A percentile compares a stretch with the other conserved stretches of the same genome.
These are phyloP conservation scores for Zaprionus capensis DNA, from an alignment of 1,140 invertebrate genomes.

Conservation along the genomic window DNA sequence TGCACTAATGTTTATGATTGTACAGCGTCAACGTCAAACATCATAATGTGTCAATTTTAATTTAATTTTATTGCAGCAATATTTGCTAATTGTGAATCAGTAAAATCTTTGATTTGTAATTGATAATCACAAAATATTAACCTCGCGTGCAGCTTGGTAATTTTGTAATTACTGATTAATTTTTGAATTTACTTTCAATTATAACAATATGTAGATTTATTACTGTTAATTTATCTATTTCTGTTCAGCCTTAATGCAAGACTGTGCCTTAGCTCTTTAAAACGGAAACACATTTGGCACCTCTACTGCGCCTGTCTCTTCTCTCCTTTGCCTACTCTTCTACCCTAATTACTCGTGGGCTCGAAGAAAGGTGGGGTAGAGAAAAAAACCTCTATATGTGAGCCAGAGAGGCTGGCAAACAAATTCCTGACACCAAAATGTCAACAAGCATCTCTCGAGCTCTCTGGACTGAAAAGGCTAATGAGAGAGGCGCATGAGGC, in stretches of 20 bases:
- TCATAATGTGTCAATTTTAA: not conserved
- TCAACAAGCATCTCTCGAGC: slow-evolving; percentile 61
- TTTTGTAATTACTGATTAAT: not conserved
- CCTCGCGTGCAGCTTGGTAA: not conserved
- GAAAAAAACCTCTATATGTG: slow-evolving; percentile 18
- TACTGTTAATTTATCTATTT: not conserved
- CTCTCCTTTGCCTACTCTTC: slow-evolving; percentile 8
- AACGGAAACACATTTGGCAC: slow-evolving; percentile 29
- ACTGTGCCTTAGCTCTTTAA: slow-evolving; percentile 22
- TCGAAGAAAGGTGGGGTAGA: not conserved
- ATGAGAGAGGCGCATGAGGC: slow-evolving; percentile 70
- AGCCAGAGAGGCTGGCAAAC: slow-evolving; percentile 24
- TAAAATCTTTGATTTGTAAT: not conserved
- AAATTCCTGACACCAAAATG: slow-evolving; percentile 72
- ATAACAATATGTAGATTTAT: not conserved
- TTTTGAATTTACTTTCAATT: not conserved
- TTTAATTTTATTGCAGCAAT: not conserved
- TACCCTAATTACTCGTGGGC: slow-evolving; percentile 41
- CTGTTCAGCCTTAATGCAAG: too few relatives aligned
- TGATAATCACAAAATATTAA: not conserved
- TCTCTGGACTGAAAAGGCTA: slow-evolving; percentile 65
- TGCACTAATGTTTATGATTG: not conserved
- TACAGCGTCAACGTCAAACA: not conserved
- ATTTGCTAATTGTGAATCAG: not conserved
- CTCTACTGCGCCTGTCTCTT: slow-evolving; percentile 20